These are phyloP conservation scores for Morus bassanus DNA, from an alignment of 2,797 vertebrate genomes.

Conservation along the genomic window DNA sequence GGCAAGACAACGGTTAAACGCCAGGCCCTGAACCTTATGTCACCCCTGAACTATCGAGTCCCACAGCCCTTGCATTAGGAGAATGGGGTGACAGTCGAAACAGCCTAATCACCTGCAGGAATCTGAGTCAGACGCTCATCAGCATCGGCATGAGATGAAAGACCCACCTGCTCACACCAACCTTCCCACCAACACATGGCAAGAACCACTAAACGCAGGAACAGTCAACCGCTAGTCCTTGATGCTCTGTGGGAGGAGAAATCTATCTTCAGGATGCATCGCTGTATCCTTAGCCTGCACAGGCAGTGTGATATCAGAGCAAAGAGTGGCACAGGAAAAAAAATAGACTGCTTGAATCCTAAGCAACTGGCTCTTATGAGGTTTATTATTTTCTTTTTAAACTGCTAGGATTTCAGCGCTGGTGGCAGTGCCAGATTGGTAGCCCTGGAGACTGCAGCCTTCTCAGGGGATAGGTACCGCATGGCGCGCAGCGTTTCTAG, in stretches of 20 bases:
- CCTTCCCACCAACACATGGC: neutral
- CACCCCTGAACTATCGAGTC: neutral
- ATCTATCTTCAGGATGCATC: neutral
- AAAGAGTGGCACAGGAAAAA: neutral
- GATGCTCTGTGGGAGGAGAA: neutral
- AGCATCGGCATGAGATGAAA: neutral
- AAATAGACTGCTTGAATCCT: neutral
- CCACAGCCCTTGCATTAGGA: neutral
- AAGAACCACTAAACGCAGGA: neutral
- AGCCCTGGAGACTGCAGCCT: neutral
- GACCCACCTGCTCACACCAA: neutral
- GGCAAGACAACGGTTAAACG: neutral
- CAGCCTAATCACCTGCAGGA: neutral
- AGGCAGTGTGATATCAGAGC: neutral
- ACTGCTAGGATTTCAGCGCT: neutral
- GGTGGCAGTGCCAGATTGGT: neutral
- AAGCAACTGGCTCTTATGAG: neutral
- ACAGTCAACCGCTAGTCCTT: neutral
- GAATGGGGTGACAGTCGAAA: neutral
- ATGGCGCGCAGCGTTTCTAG: fast-evolving
- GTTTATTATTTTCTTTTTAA: neutral
- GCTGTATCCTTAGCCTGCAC: neutral
- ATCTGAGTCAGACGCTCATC: neutral
- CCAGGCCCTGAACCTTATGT: neutral
- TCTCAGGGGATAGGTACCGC: neutral